Percentiles rank a stretch among this genome's conserved stretches.
phyloP scores from a whole-genome alignment of 2,797 vertebrate species.

The Mormyrops boulengeri region DNA sequence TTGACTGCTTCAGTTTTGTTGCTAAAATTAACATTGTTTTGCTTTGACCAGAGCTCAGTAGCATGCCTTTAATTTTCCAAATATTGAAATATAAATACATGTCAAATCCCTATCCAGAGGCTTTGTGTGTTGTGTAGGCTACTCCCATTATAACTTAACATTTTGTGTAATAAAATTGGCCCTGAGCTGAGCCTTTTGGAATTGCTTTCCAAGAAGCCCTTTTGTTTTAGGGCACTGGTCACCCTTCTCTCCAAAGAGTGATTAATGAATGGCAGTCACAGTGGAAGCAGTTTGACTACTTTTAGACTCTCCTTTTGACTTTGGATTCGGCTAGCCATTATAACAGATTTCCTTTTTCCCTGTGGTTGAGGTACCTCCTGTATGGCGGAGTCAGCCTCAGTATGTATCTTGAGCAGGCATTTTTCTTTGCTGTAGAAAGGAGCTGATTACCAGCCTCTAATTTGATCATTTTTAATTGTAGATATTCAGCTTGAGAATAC shows the following conservation, averaged over 20 bases:
- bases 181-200: neutral
- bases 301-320: neutral
- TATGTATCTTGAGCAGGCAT: neutral
- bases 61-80: neutral
- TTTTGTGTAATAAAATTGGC: neutral
- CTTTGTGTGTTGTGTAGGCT: neutral
- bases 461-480: constrained; percentile 55
- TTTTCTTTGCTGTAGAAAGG: neutral
- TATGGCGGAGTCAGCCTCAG: neutral
- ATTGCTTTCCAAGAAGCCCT: neutral
- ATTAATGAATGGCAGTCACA: neutral
- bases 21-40: neutral
- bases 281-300: neutral
- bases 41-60: neutral
- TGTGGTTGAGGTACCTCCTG: neutral
- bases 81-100: neutral
- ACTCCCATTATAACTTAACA: neutral
- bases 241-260: neutral
- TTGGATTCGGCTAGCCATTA: neutral
- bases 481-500: constrained; percentile 58
- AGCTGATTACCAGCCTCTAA: neutral
- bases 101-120: neutral
- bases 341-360: neutral
- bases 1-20: neutral
- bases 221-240: neutral